Conservation (phyloP, 37 sponge, comb jelly and placozoan species). For the Hormiphora californensis region DNA sequence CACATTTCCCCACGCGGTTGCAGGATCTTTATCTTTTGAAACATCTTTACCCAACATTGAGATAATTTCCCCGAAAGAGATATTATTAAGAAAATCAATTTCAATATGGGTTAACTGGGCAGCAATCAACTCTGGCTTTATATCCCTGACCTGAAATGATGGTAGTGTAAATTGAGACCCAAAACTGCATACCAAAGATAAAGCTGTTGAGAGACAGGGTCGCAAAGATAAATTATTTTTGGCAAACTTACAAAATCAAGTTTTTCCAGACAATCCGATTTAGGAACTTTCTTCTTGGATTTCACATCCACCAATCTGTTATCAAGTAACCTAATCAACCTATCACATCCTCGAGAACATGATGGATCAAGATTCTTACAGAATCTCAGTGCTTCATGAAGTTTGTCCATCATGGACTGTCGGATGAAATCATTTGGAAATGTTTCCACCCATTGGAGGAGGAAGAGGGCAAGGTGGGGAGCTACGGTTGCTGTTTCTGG, state of each 20-base stretch:
- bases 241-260: neutral
- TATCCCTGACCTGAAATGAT: conserved; percentile 1
- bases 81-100: conserved; percentile 3
- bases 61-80: neutral
- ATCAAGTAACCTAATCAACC: conserved; percentile 7
- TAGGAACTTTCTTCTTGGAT: conserved; percentile 10
- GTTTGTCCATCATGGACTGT: neutral
- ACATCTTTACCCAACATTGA: conserved; percentile 38
- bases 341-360: neutral
- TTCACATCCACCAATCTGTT: conserved; percentile 11
- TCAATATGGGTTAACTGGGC: conserved; percentile 24
- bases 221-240: neutral
- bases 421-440: conserved; percentile 6
- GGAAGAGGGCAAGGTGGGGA: neutral
- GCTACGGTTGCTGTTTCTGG: conserved; percentile 23
- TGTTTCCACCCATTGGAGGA: conserved; percentile 17
- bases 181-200: neutral
- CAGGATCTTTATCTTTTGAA: neutral
- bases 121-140: conserved; percentile 18
- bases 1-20: neutral
- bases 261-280: neutral
- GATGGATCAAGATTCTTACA: neutral
- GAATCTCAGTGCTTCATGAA: conserved; percentile 10
- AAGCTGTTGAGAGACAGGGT: neutral
- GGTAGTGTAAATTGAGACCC: too few relatives aligned